Conservation (phyloP, 2,888 invertebrate genomes). For the Nomada fucata region DNA sequence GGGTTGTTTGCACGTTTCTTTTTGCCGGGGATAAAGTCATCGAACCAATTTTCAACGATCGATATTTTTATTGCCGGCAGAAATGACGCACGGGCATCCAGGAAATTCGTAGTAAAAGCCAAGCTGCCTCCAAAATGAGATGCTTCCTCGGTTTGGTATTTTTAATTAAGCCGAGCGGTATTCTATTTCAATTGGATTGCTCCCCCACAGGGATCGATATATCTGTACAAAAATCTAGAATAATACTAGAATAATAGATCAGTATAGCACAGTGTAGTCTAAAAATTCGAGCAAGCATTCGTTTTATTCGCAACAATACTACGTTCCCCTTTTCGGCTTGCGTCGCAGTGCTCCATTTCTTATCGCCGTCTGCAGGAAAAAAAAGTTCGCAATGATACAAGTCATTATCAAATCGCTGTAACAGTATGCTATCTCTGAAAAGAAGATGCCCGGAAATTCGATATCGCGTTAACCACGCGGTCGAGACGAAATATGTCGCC, state of each 20-base stretch:
- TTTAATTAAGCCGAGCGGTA: too few species aligned
- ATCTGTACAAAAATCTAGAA: too few species aligned
- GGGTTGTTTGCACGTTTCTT: conserved; percentile 33
- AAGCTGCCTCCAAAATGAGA: background rate
- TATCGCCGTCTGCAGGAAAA: background rate
- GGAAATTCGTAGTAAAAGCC: background rate
- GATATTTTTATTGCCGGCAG: background rate
- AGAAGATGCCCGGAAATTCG: conserved; percentile 24
- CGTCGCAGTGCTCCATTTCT: background rate
- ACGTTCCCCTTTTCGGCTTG: too few species aligned
- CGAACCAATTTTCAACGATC: background rate
- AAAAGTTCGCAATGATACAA: background rate
- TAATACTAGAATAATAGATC: too few species aligned
- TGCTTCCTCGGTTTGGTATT: background rate
- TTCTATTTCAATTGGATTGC: too few species aligned
- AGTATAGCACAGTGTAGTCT: background rate
- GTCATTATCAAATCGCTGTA: background rate
- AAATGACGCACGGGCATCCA: background rate
- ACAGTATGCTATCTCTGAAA: conserved; percentile 7
- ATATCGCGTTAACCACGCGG: conserved; percentile 5
- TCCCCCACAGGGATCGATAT: too few species aligned
- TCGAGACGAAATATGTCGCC: conserved; percentile 10
- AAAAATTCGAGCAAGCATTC: too few species aligned
- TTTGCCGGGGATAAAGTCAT: conserved; percentile 6
- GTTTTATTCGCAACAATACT: background rate